Conservation (phyloP, 2,888 invertebrate genomes). For the Opisthograptis luteolata region DNA sequence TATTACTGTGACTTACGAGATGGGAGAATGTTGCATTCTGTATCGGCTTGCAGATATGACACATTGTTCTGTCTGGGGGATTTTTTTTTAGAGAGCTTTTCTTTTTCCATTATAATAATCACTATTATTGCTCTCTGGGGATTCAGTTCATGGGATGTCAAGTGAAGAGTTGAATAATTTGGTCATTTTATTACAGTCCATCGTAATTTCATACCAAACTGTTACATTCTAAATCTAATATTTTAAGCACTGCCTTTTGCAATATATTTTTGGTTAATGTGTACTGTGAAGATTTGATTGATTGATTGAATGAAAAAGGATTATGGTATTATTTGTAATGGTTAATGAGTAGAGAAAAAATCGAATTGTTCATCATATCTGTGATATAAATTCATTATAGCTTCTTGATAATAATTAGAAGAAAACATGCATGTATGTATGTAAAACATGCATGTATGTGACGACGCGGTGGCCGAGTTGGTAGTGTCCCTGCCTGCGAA, state of each 20-base stretch:
- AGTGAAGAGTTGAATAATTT: conserved; percentile 76
- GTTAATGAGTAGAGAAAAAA: conserved; percentile 28
- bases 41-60: conserved; percentile 70
- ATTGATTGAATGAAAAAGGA: conserved; percentile 12
- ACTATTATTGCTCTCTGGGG: conserved; percentile 70
- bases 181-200: conserved; percentile 44
- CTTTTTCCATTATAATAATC: conserved; percentile 48
- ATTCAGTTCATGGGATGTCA: conserved; percentile 68
- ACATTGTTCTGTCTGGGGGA: conserved; percentile 66
- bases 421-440: conserved; percentile 31
- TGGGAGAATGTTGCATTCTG: conserved; percentile 65
- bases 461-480: too few species aligned
- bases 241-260: conserved; percentile 32
- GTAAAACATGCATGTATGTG: too few species aligned
- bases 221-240: conserved; percentile 9
- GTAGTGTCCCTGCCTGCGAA: too few species aligned
- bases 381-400: conserved; percentile 59
- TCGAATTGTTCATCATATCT: conserved; percentile 49
- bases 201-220: conserved; percentile 19
- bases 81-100: conserved; percentile 59
- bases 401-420: conserved; percentile 41
- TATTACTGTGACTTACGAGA: conserved; percentile 70
- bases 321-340: conserved; percentile 11
- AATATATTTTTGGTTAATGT: conserved; percentile 29
- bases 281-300: conserved; percentile 22